These are phyloP conservation scores for Daboia siamensis DNA, from an alignment of 2,113 vertebrate genomes.

Conservation along the genomic window DNA sequence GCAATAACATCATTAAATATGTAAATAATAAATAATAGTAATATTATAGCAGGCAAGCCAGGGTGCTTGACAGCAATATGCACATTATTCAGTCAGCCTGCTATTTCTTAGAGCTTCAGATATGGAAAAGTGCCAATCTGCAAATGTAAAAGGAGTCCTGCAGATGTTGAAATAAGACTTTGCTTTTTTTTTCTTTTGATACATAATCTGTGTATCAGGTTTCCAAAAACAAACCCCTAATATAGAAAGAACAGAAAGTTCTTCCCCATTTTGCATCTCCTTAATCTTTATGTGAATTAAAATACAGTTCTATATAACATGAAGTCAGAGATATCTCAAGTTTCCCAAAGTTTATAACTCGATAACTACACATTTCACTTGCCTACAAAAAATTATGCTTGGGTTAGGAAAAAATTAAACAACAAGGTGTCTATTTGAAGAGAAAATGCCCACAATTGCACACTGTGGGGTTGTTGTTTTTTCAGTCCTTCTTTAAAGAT, in stretches of 20 bases:
- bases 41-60: slow-evolving; percentile 50
- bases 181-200: not conserved
- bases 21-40: slow-evolving; percentile 68
- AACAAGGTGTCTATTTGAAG: not conserved
- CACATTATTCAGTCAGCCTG: slow-evolving; percentile 26
- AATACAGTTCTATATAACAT: not conserved
- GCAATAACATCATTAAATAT: slow-evolving; percentile 67
- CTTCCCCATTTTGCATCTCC: not conserved
- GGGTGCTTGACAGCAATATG: slow-evolving; percentile 36
- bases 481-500: not conserved
- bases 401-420: not conserved
- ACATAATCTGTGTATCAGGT: not conserved
- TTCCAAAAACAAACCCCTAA: not conserved
- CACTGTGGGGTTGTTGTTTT: not conserved
- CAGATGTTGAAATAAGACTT: not conserved
- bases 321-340: not conserved
- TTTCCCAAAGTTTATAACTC: not conserved
- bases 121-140: slow-evolving; percentile 48
- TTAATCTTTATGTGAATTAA: not conserved
- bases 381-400: not conserved
- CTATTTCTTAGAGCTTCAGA: slow-evolving; percentile 50
- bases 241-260: not conserved
- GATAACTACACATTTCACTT: not conserved
- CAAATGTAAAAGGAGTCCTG: slow-evolving; percentile 19
- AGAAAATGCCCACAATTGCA: not conserved